Base-by-base conservation (phyloP, 2,113 vertebrate genomes). In the Brachyistius frenatus region DNA sequence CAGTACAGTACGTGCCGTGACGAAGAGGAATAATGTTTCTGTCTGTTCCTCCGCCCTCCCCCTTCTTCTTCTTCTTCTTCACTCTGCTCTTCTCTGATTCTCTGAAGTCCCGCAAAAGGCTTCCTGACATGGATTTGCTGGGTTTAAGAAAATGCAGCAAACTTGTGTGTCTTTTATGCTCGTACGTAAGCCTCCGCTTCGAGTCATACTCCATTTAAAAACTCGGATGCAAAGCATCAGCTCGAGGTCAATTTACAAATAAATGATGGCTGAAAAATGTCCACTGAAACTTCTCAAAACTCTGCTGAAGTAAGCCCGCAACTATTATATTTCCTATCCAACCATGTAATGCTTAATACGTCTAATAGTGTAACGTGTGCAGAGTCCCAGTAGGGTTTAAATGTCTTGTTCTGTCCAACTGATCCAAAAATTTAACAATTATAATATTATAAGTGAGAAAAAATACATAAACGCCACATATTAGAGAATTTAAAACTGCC, bases 11-110 rank as follows among this genome's bases (percentile, higher is more conserved):
- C 15, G 72, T 76, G 72, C 80, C 8, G 57, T 82, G 80, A 86
- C 81, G 4, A 84, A 87, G 68, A 88, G 77, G 86, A 23, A 87
- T 88, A 67, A 87, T 23, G 61, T 79, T 86, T 80, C 63, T 73
- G 52, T 84, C 74, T 81, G 61, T 73, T 77, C 62, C 49, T 77
- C 57, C 64, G 69, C 57, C 56, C 57, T 61, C 53, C 55, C 46
- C 70, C 14, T 60, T 66, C 30, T 62, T 37, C 14, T 60, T 66
- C 30, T 62, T 37, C 57, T 44, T 23, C 61, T 66, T 52, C 14
- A 31, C 64, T 55, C 58, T 55, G 1, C 70, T 70, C 39, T 32
- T 11, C 7, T 8, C 53, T 50, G 44, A 67, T 80, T 63, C 64
- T 85, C 62, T 66, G 14, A 83, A 80, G 86, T 58, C 55, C 56